Evolutionary conservation across 2,888 invertebrate genomes (phyloP), one percentile per base, ranked within the genome.

Genomic region (Pecten maximus): DNA sequence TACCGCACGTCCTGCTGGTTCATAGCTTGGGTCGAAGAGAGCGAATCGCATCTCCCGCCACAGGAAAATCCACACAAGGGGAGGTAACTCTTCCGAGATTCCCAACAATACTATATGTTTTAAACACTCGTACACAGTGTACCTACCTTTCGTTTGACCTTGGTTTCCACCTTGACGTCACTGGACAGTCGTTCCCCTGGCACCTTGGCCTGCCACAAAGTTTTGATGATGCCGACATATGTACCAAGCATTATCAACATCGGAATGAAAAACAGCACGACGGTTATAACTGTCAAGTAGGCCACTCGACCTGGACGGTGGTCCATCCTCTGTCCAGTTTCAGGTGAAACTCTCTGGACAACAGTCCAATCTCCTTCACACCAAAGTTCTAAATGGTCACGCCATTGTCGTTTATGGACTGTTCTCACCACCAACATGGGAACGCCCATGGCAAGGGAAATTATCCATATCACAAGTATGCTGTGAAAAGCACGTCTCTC

Each of bases 221-320:
- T 98, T 89, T 97, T 97, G 91, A 98, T 98, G 94, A 98, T 98
- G 89, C 98, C 97, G 4, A 98, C 97, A 94, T 98, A 98, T 93
- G 98, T 98, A 28, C 98, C 96, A 0, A 98, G 96, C 98, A 98
- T 98, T 0, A 98, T 97, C 0, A 97, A 97, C 35, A 98, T 96
- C 0, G 98, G 98, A 40, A 98, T 96, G 98, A 98, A 98, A 0
- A 98, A 98, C 40, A 98, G 96, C 8, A 98, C 97, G 0, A 98
- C 97, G 40, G 98, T 97, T 2, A 98, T 97, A 40, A 98, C 97
- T 93, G 98, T 98, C 98, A 98, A 98, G 95, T 98, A 98, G 74
- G 98, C 97, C 40, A 50, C 98, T 97, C 89, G 98, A 96, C 8
- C 86, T 23, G 89, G 88, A 16, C 98, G 91, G 50, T 88, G 40